These are phyloP conservation scores for Cephus sareptanus DNA, from an alignment of 2,888 invertebrate genomes.

Conservation along the genomic window DNA sequence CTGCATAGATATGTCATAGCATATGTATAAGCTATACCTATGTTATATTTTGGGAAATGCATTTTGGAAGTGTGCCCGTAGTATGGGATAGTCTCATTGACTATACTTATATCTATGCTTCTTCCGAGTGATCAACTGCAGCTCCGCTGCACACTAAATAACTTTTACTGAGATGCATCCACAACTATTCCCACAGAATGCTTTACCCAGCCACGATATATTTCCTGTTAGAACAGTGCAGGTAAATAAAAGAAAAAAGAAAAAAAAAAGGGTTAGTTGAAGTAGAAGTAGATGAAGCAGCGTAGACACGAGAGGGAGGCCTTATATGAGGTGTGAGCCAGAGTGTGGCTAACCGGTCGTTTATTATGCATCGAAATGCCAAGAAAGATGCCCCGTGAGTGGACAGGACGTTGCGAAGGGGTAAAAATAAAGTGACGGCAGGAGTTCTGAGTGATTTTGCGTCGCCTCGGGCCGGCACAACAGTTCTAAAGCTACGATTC, in stretches of 20 bases:
- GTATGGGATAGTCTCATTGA: no score
- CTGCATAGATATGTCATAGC: no score
- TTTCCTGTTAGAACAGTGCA: neutral
- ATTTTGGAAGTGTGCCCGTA: no score
- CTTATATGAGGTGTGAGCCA: constrained; percentile 33
- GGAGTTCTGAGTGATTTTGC: constrained; percentile 60
- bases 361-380: constrained; percentile 66
- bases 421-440: constrained; percentile 57
- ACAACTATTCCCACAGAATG: neutral
- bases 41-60: no score
- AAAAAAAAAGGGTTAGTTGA: neutral
- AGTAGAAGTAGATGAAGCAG: neutral
- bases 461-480: constrained; percentile 53
- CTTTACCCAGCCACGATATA: neutral
- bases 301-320: neutral
- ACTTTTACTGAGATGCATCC: neutral
- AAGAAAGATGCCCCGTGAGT: constrained; percentile 62
- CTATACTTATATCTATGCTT: neutral
- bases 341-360: constrained; percentile 61
- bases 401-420: constrained; percentile 61
- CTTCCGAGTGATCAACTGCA: neutral
- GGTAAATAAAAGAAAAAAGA: neutral
- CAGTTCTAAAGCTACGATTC: constrained; percentile 17
- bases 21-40: no score
- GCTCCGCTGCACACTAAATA: neutral